Conservation (phyloP, 2,113 vertebrate species). For the Perccottus glenii region DNA sequence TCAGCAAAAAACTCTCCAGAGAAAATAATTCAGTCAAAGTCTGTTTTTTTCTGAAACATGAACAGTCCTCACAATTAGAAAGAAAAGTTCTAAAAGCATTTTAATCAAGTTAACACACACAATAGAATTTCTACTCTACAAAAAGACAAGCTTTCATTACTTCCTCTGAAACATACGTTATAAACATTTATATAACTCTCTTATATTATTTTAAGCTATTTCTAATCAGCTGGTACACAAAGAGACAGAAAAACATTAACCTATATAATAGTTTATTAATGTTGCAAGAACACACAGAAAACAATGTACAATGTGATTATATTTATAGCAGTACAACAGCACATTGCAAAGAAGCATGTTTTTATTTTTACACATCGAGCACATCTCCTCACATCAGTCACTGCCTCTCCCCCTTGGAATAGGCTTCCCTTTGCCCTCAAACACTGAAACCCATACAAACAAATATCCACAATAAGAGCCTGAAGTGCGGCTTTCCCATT, state of each 20-base stretch:
- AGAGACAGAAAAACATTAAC: no score
- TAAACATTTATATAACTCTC: no score
- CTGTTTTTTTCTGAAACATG: slow-evolving; percentile 31
- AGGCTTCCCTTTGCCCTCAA: slow-evolving; percentile 43
- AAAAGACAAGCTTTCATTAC: no score
- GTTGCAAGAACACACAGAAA: neutral
- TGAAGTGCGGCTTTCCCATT: slow-evolving; percentile 67
- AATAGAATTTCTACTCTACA: slow-evolving; percentile 15
- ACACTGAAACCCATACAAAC: slow-evolving; percentile 33
- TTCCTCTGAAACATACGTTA: no score
- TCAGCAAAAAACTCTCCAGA: slow-evolving; percentile 19
- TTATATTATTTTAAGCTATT: no score
- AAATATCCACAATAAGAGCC: slow-evolving; percentile 41
- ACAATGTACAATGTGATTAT: neutral
- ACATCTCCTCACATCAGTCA: slow-evolving; percentile 62
- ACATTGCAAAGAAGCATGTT: slow-evolving; percentile 35
- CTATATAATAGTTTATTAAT: no score
- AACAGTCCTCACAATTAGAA: slow-evolving; percentile 30
- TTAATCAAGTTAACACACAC: slow-evolving; percentile 61
- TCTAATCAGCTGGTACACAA: no score
- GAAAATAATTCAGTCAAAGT: slow-evolving; percentile 32
- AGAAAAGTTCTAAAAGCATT: slow-evolving; percentile 60
- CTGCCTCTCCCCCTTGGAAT: neutral
- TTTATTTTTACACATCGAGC: slow-evolving; percentile 41
- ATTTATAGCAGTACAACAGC: slow-evolving; percentile 6